Base-by-base conservation (phyloP, 2,797 vertebrate species). In the Poeciliopsis gracilis region DNA sequence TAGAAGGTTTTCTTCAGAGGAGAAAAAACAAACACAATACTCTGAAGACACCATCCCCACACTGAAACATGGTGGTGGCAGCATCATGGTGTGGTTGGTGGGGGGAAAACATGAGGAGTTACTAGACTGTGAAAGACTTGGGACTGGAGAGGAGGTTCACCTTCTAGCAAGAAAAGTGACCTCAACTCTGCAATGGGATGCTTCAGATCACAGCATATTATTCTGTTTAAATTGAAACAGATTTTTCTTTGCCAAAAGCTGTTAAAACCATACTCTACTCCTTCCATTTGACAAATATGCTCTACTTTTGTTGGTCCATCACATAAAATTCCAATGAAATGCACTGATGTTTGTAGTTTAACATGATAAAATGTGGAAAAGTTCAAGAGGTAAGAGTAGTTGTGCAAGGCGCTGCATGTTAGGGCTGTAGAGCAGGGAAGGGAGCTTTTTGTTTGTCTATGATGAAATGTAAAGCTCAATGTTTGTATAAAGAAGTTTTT, bases 401-500 rank as follows among this genome's bases (percentile, higher is more conserved):
- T 70, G 25, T 70, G 67, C 41, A 28, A 70, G 67, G 41, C 41
- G 43, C 41, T 70, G 67, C 8, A 28, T 78, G 28, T 59, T 71
- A 5, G 76, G 46, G 73, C 33, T 53, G 16, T 70, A 78, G 66
- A 55, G 61, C 45, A 76, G 72, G 61, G 79, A 77, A 45, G 83
- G 86, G 85, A 86, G 77, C 77, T 71, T 82, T 84, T 86, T 69
- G 76, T 87, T 81, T 88, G 30, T 84, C 75, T 76, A 25, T 85
- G 84, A 84, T 82, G 41, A 78, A 84, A 86, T 82, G 73, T 84
- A 45, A 81, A 82, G 75, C 73, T 73, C 77, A 87, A 89, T 84
- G 88, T 86, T 84, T 88, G 84, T 38, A 81, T 77, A 72, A 82
- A 80, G 30, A 71, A 86, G 78, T 66, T 84, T 88, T 85, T 74